Conservation (phyloP, 2,113 vertebrate genomes). For the Lipotes vexillifer region DNA sequence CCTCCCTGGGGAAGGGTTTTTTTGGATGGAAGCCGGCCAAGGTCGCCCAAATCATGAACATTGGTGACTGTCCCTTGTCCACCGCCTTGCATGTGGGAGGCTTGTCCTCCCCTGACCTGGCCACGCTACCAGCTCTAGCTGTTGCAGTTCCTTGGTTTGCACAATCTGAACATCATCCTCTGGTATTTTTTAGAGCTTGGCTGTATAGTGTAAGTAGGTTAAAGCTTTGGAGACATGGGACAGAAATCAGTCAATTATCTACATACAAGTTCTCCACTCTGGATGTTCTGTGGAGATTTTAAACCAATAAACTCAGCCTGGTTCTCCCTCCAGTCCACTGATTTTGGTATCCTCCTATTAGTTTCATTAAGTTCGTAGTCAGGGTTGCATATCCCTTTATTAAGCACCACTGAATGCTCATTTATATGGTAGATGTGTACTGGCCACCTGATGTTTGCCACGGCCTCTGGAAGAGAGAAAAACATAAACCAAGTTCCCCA, state of each 20-base stretch:
- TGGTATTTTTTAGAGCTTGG: neutral
- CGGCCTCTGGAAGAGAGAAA: neutral
- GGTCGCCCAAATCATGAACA: neutral
- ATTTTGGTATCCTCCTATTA: neutral
- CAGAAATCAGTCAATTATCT: neutral
- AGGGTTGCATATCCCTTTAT: too few relatives aligned
- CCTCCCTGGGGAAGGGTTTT: neutral
- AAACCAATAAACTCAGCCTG: neutral
- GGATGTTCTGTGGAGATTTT: neutral
- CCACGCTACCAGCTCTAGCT: rapidly evolving
- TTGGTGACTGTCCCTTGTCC: neutral
- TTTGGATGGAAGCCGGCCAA: neutral
- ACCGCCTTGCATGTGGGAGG: neutral
- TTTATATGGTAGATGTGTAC: neutral
- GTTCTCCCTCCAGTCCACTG: too few relatives aligned
- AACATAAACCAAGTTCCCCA: neutral
- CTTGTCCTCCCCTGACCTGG: neutral
- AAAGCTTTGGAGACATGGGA: neutral
- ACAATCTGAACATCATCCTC: neutral
- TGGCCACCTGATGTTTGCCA: neutral
- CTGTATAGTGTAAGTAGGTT: neutral
- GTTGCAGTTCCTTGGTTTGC: neutral
- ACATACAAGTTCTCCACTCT: neutral
- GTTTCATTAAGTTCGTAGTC: neutral
- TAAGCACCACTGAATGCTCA: too few relatives aligned